Base-by-base conservation (phyloP, 2,113 vertebrate species). In the Genyomyrus donnyi region DNA sequence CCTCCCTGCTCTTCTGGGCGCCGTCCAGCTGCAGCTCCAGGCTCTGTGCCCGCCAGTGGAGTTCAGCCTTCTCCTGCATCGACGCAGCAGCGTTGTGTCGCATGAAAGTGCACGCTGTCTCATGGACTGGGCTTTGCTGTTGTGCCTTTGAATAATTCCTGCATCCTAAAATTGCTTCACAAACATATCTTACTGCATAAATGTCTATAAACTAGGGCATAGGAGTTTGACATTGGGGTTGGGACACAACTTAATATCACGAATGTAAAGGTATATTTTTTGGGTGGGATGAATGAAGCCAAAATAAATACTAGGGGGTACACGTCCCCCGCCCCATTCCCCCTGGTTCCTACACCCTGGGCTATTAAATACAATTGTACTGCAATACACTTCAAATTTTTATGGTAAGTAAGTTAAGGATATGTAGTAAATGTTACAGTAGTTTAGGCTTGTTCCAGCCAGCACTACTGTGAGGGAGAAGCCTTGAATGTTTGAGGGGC, bases 1-100 rank as follows among this genome's bases (percentile, higher is more conserved):
- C 84, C 11, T 92, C 92, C 27, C 88, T 91, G 52, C 91, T 89
- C 49, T 86, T 87, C 88, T 90, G 91, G 0, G 89, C 90, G n/a
- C 88, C 87, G 2, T 93, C 91, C 77, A 94, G 88, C 90, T 94
- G 93, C 88, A 93, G 66, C 24, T 91, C 91, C 74, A 94, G 90
- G 15, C 89, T 86, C 90, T 94, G 91, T 9, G 90, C 90, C 58
- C 83, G 92, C 89, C 93, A 92, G 45, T 94, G 92, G 46, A 95
- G 92, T 11, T 92, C 92, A 83, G 92, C 90, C 50, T 94, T 95
- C 83, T 95, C 95, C 95, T 96, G 62, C 10, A 93, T 2, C 56
- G 5, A 48, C 85, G 31, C 17, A 89, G 11, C n/a, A 88, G 1
- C 24, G 50, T 39, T 50, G 48, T 31, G 27, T 11, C 35, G 5